Evolutionary conservation across 2,113 vertebrate genomes (phyloP), one percentile per base, ranked within the genome.

Genomic region (Podarcis muralis): DNA sequence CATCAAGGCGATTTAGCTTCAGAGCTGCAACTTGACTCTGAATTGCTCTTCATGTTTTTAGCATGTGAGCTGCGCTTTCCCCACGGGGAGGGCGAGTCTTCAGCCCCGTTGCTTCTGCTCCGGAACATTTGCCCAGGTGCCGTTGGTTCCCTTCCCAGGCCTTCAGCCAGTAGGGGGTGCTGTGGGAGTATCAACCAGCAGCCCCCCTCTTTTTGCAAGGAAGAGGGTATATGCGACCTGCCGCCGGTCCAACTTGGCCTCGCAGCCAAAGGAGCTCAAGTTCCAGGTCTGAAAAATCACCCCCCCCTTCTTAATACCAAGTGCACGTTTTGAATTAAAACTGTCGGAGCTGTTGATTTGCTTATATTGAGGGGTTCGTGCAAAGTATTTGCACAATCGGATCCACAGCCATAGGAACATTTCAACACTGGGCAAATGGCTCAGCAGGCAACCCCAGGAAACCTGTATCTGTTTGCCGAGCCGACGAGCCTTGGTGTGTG

Each of bases 331-430:
- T 59, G 81, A 79, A 74, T 66, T 32, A 53, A 76, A 85, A 3
- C 1, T 62, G 37, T 27, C 48, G n/a, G 48, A 35, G 13, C 18
- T 32, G 20, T 80, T 59, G 69, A 3, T 7, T 2, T 6, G 86
- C 53, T 66, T 0, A 0, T 4, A 65, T 78, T 48, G 57, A 85
- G 76, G 76, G 85, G 20, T 0, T 0, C 22, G 0, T 7, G 35
- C 15, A 1, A 25, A 78, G 32, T 0, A 3, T 59, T 89, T 43
- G 48, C 83, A 22, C 6, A 18, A 5, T 20, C 3, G 1, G 1
- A 12, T 3, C 65, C 27, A 0, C 1, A 1, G 57, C 9, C 32
- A 5, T 6, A 68, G 6, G 81, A 1, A 53, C 35, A 0, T 12
- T 72, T 0, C 13, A 27, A 43, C 65, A 3, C 53, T 4, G 22